phyloP scores from a whole-genome alignment of 2,888 invertebrate genomes.

The Chrysolina haemoptera region DNA sequence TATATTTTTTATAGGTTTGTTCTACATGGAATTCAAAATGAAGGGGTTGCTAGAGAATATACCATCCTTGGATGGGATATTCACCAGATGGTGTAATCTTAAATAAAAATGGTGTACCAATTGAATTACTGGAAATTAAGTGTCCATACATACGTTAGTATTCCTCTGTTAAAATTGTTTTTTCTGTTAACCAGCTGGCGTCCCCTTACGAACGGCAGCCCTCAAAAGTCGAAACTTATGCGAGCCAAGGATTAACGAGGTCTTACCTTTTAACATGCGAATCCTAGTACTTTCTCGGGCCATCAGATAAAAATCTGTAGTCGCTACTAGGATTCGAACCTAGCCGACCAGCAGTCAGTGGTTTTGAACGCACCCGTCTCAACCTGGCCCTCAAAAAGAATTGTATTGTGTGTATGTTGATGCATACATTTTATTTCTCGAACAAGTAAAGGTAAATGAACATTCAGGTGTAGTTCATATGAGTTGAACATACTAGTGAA shows the following conservation, averaged over 20 bases:
- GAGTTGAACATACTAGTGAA: slow-evolving; percentile 1
- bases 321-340: too few species aligned
- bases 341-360: too few species aligned
- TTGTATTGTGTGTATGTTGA: neutral
- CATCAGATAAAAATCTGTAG: too few species aligned
- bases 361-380: too few species aligned
- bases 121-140: neutral
- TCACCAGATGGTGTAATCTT: neutral
- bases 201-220: too few species aligned
- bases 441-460: neutral
- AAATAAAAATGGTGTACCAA: neutral
- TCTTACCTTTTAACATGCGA: too few species aligned
- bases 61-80: neutral
- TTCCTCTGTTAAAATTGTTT: too few species aligned
- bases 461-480: neutral
- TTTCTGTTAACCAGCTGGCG: too few species aligned
- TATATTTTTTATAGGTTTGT: slow-evolving; percentile 1
- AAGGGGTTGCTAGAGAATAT: neutral
- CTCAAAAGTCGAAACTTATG: too few species aligned
- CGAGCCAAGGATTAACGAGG: too few species aligned
- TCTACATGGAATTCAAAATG: neutral
- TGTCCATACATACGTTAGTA: neutral
- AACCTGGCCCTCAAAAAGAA: neutral
- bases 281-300: too few species aligned
- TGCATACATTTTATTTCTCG: neutral